Evolutionary conservation across 2,797 vertebrate genomes (phyloP), one percentile per base, ranked within the genome.

Genomic region (Cossypha dichroa): DNA sequence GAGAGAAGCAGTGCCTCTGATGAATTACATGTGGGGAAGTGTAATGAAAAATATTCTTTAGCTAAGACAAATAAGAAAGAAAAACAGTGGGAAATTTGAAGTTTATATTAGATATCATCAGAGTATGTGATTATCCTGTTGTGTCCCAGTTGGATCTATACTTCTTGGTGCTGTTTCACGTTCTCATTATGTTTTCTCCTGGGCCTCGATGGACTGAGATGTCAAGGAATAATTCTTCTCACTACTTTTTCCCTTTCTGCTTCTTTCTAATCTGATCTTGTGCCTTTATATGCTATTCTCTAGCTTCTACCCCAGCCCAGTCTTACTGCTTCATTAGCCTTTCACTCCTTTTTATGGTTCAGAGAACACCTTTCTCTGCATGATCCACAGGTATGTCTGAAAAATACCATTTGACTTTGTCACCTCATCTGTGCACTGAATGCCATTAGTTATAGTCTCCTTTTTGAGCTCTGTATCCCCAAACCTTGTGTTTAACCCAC

Each of bases 271-370:
- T 56, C 0, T 31, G n/a, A 88, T 85, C 77, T 94, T 52, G 59
- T 95, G 48, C 33, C 21, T 70, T 73, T 82, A 20, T 46, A 13
- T 60, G 38, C 52, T 77, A 43, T 92, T 77, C 64, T 77, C n/a
- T 87, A 54, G 41, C 70, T 90, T 56, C 63, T 29, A 56, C 34
- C 45, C 16, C 70, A 90, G 55, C 63, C 40, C 48, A 82, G 38
- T 66, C 55, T 96, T 76, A 84, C 55, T 89, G 70, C 93, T 91
- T 92, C 70, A 10, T 84, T 96, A 96, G 81, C 43, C 75, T 93
- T 94, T 95, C 67, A 64, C n/a, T 82, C 22, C 54, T 54, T 96
- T 80, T 82, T 45, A 29, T 29, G 80, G 55, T 82, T 82, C 62
- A 94, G 84, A 86, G 79, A 95, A 34, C 56, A 76, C 41, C 64